phyloP scores from a whole-genome alignment of 2,113 vertebrate species.

The Plectropomus leopardus region DNA sequence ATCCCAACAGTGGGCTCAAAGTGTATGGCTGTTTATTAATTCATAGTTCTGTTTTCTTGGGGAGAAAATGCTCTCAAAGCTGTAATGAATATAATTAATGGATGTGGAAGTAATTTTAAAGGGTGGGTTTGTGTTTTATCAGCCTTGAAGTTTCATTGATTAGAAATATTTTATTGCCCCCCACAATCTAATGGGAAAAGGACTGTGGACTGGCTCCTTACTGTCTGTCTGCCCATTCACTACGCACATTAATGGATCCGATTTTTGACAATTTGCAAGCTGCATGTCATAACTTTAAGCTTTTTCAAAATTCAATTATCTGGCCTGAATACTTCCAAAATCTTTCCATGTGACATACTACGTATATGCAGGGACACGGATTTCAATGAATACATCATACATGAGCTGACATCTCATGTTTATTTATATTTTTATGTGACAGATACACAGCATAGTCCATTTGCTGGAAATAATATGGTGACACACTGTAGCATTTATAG shows the following conservation, averaged over 20 bases:
- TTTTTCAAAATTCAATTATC: not conserved
- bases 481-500: not conserved
- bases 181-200: conserved; percentile 13
- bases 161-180: conserved; percentile 32
- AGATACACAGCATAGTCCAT: conserved; percentile 17
- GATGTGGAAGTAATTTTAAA: conserved; percentile 31
- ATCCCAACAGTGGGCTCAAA: conserved; percentile 5
- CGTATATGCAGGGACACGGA: not conserved
- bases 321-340: not conserved
- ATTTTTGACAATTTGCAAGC: conserved; percentile 3
- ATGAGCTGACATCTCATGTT: conserved; percentile 49
- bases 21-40: conserved; percentile 30
- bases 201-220: not conserved
- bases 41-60: conserved; percentile 28
- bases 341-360: not conserved
- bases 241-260: not conserved
- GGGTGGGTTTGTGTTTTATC: conserved; percentile 38
- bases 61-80: conserved; percentile 27
- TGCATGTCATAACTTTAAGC: not conserved
- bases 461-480: conserved; percentile 12
- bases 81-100: conserved; percentile 41
- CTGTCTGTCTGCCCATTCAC: conserved; percentile 6
- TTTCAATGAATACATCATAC: conserved; percentile 46
- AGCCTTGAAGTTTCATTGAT: conserved; percentile 32
- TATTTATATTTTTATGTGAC: conserved; percentile 40